These are phyloP conservation scores for Latrodectus elegans DNA, from an alignment of 2,888 invertebrate genomes.

Conservation along the genomic window DNA sequence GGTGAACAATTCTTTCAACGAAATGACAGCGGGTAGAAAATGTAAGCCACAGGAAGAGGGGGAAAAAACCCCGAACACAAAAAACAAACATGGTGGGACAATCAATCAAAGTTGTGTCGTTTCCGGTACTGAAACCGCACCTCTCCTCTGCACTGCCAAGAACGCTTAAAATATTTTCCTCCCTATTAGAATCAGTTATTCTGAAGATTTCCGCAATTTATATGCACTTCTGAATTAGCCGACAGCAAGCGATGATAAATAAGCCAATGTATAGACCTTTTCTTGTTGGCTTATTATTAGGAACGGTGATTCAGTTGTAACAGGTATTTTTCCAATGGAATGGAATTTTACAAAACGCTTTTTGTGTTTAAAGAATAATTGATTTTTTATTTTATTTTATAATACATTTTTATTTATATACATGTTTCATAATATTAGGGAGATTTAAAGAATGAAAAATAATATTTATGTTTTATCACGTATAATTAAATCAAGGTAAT, in stretches of 20 bases:
- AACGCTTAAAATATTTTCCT: slow-evolving; percentile 17
- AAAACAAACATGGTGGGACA: slow-evolving; percentile 43
- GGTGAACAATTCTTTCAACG: background rate
- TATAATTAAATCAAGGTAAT: too few relatives aligned
- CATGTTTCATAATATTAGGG: too few relatives aligned
- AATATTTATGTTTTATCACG: too few relatives aligned
- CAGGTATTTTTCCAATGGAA: too few relatives aligned
- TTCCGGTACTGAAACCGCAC: slow-evolving; percentile 53
- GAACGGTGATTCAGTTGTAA: too few relatives aligned
- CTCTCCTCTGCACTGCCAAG: slow-evolving; percentile 44
- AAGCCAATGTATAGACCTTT: too few relatives aligned
- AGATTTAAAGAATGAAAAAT: too few relatives aligned
- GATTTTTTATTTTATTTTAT: too few relatives aligned
- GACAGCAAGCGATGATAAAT: background rate
- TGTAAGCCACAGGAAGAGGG: background rate
- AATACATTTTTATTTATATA: too few relatives aligned
- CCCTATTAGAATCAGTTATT: background rate
- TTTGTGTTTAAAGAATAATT: too few relatives aligned
- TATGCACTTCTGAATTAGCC: background rate
- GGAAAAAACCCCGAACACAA: background rate
- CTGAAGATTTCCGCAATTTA: background rate
- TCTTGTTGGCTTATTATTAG: too few relatives aligned
- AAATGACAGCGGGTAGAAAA: background rate
- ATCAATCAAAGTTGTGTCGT: slow-evolving; percentile 50
- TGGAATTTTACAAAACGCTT: too few relatives aligned